phyloP scores from a whole-genome alignment of 2,797 vertebrate genomes.

The Periophthalmus magnuspinnatus region DNA sequence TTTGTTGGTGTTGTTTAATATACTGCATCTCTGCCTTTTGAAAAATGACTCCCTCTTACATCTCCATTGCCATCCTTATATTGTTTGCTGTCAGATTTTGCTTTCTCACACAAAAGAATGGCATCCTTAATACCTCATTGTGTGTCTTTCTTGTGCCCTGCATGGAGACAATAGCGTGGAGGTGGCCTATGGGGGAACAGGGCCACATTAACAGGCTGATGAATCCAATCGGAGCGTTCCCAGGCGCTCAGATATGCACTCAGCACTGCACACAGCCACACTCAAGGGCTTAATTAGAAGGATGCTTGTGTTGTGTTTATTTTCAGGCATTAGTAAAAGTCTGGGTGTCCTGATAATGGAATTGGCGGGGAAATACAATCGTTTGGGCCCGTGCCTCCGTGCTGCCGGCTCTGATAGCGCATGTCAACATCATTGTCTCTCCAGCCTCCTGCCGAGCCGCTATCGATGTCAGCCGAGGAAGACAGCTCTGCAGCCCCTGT shows the following conservation, averaged over 20 bases:
- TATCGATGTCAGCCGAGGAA: slow-evolving; percentile 67
- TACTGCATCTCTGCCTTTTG: neutral
- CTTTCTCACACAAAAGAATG: slow-evolving; percentile 38
- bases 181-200: slow-evolving; percentile 55
- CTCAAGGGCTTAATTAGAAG: slow-evolving; percentile 79
- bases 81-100: slow-evolving; percentile 37
- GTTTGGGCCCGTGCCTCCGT: slow-evolving; percentile 65
- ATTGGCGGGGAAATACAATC: slow-evolving; percentile 74
- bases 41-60: slow-evolving; percentile 10
- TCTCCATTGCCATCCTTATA: slow-evolving; percentile 23
- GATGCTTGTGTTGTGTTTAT: slow-evolving; percentile 76
- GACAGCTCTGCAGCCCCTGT: slow-evolving; percentile 55
- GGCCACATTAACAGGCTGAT: slow-evolving; percentile 71
- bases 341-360: slow-evolving; percentile 76
- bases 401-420: slow-evolving; percentile 67
- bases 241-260: slow-evolving; percentile 68
- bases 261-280: slow-evolving; percentile 67
- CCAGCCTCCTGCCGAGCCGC: slow-evolving; percentile 58
- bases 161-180: slow-evolving; percentile 46
- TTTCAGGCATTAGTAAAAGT: slow-evolving; percentile 74
- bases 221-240: slow-evolving; percentile 74
- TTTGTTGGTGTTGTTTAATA: neutral
- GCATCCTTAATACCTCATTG: slow-evolving; percentile 31
- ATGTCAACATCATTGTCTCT: slow-evolving; percentile 75
- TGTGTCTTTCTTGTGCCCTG: slow-evolving; percentile 38